phyloP scores from a whole-genome alignment of 2,113 vertebrate genomes.

The Cyprinodon brontotheroides region DNA sequence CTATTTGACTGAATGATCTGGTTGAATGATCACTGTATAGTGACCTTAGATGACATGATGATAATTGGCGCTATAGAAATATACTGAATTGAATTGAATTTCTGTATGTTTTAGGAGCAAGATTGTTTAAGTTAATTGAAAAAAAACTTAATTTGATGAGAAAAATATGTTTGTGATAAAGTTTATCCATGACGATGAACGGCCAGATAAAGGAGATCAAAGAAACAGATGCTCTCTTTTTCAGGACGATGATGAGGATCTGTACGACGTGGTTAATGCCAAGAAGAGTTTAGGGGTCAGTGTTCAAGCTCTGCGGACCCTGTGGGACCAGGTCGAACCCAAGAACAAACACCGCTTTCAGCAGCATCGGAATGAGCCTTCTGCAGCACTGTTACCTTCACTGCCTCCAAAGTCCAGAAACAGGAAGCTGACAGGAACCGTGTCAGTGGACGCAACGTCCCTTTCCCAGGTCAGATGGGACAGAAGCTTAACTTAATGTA shows the following conservation, averaged over 20 bases:
- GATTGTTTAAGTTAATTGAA: no score
- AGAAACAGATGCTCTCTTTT: background rate
- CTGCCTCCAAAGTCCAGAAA: conserved; percentile 47
- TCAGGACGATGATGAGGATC: conserved; percentile 62
- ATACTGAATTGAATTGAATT: no score
- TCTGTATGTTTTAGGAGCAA: no score
- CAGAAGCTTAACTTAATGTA: background rate
- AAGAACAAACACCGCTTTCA: background rate
- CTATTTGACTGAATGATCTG: no score
- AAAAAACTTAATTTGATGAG: background rate
- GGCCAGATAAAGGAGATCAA: no score
- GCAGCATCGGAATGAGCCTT: background rate
- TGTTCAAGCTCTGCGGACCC: conserved; percentile 61
- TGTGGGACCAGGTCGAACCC: conserved; percentile 55
- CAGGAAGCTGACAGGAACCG: conserved; percentile 51
- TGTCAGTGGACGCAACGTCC: conserved; percentile 45
- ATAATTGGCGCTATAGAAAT: no score
- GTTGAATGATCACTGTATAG: no score
- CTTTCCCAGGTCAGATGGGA: conserved; percentile 42
- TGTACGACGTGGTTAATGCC: conserved; percentile 77
- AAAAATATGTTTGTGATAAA: background rate
- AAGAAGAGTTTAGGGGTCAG: conserved; percentile 47
- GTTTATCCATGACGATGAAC: background rate
- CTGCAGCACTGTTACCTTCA: background rate
- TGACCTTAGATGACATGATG: no score